These are phyloP conservation scores for Gnathonemus echidnorhynchus DNA, from an alignment of 2,113 vertebrate species.

Conservation along the genomic window DNA sequence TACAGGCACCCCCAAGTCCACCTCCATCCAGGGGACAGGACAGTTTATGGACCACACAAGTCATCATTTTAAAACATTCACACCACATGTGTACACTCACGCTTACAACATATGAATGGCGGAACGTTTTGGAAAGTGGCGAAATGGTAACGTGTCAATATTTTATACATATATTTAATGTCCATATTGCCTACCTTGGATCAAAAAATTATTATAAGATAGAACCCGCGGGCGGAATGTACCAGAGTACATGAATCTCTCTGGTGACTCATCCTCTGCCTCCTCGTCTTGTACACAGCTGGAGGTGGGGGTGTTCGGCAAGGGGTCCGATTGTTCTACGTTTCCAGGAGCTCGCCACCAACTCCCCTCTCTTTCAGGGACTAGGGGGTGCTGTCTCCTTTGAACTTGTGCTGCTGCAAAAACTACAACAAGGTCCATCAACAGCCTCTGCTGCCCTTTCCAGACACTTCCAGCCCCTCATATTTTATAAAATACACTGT, in stretches of 20 bases:
- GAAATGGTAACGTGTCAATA: neutral
- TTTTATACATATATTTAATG: neutral
- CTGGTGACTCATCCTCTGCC: constrained; percentile 43
- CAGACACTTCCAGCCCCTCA: neutral
- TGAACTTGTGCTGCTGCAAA: neutral
- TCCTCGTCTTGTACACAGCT: neutral
- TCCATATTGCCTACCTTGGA: neutral
- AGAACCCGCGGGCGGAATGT: constrained; percentile 4
- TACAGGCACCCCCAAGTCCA: neutral
- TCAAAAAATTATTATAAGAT: constrained; percentile 35
- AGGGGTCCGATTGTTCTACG: neutral
- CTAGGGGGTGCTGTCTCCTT: neutral
- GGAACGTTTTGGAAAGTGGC: neutral
- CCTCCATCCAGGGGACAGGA: neutral
- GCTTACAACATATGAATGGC: neutral
- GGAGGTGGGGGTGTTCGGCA: neutral
- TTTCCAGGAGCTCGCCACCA: neutral
- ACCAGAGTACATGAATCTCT: neutral
- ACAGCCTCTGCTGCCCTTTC: neutral
- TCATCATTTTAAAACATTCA: neutral
- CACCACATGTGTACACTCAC: neutral
- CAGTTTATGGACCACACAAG: neutral
- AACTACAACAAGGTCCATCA: neutral
- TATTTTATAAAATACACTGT: neutral
- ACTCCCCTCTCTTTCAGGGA: neutral